phyloP scores from a whole-genome alignment of 1,140 invertebrate genomes.

The Colletes gigas region DNA sequence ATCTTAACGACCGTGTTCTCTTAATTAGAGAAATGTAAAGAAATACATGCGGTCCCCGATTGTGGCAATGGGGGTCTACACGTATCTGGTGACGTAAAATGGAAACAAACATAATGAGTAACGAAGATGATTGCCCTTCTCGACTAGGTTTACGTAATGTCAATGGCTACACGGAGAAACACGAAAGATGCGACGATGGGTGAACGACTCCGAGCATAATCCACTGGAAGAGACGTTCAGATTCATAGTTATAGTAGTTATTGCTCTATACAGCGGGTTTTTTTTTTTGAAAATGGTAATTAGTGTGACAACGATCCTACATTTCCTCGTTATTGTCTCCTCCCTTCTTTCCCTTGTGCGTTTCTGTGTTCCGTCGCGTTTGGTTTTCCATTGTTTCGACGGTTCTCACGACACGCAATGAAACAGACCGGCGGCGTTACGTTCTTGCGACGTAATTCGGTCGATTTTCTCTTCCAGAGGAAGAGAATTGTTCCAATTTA shows the following conservation, averaged over 20 bases:
- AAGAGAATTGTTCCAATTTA: neutral
- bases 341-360: neutral
- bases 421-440: constrained; percentile 19
- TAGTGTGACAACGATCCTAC: constrained; percentile 37
- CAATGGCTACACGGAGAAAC: neutral
- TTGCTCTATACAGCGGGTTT: neutral
- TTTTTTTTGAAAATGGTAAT: constrained; percentile 50
- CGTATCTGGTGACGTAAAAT: neutral
- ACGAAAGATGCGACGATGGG: neutral
- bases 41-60: neutral
- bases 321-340: constrained; percentile 62
- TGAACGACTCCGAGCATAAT: constrained; percentile 10
- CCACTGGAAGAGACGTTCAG: constrained; percentile 15
- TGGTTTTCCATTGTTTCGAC: constrained; percentile 32
- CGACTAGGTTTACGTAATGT: constrained; percentile 14
- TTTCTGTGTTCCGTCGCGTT: neutral
- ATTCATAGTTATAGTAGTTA: constrained; percentile 35
- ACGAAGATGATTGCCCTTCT: neutral
- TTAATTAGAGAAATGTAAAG: neutral
- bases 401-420: constrained; percentile 45
- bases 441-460: constrained; percentile 11
- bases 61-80: too few species aligned
- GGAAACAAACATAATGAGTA: neutral
- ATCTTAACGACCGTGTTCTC: too few species aligned
- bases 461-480: neutral